These are phyloP conservation scores for Apostichopus leukothele DNA, from an alignment of 53 echinoderm and acorn worm species.

Conservation along the genomic window DNA sequence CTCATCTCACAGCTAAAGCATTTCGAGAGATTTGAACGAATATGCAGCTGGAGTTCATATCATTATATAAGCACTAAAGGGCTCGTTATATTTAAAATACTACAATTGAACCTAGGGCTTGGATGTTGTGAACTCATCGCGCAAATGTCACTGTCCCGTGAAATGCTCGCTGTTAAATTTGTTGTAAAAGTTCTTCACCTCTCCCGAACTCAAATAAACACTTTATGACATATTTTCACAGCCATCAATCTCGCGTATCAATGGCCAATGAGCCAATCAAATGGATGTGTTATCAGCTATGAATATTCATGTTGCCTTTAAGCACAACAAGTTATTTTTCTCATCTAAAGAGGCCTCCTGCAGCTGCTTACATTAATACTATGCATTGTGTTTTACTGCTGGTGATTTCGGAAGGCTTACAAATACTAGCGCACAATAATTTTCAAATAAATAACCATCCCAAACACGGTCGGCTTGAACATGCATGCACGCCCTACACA, in stretches of 20 bases:
- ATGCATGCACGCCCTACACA: conserved; percentile 31
- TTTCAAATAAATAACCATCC: conserved; percentile 39
- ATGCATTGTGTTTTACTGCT: conserved; percentile 22
- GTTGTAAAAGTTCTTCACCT: too few relatives aligned
- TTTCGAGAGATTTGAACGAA: too few relatives aligned
- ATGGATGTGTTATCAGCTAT: not conserved
- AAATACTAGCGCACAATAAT: conserved; percentile 33
- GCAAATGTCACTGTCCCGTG: too few relatives aligned
- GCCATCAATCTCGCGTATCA: conserved; percentile 23
- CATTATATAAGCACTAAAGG: too few relatives aligned
- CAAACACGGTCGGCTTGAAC: conserved; percentile 18
- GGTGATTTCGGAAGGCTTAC: conserved; percentile 27
- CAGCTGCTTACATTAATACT: conserved; percentile 15
- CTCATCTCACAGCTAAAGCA: too few relatives aligned
- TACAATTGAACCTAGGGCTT: too few relatives aligned
- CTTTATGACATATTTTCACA: conserved; percentile 42
- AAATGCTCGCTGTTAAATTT: too few relatives aligned
- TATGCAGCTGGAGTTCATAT: too few relatives aligned
- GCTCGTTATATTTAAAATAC: too few relatives aligned
- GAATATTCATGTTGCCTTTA: conserved; percentile 17
- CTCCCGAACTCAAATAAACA: conserved; percentile 9
- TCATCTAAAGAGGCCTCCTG: conserved; percentile 6
- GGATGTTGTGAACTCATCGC: too few relatives aligned
- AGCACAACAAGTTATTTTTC: conserved; percentile 42
- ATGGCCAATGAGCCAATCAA: conserved; percentile 32